Conservation (phyloP, 2,888 invertebrate species). For the Heteromyza rotundicornis region DNA sequence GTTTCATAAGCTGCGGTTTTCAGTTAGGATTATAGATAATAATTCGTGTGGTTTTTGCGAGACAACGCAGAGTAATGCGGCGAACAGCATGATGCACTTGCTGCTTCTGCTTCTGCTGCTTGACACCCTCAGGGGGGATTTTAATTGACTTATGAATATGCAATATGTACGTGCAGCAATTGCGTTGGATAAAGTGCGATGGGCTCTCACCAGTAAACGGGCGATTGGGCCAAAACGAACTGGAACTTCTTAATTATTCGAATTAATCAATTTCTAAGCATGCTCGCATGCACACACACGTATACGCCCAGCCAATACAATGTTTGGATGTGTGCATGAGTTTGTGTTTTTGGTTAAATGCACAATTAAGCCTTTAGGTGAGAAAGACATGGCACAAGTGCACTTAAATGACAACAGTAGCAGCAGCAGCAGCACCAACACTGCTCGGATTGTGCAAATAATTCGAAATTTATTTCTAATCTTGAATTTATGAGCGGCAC, state of each 20-base stretch:
- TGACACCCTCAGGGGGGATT: conserved; percentile 11
- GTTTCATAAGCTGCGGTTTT: conserved; percentile 29
- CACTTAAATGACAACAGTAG: too few relatives aligned
- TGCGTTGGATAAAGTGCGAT: background rate
- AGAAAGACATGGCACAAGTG: conserved; percentile 5
- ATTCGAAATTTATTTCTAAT: conserved; percentile 28
- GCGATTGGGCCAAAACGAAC: background rate
- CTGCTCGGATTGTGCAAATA: conserved; percentile 13
- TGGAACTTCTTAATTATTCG: conserved; percentile 23
- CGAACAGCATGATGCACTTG: background rate
- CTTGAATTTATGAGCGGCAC: conserved; percentile 28
- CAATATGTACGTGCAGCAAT: conserved; percentile 7
- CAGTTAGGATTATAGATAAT: conserved; percentile 34
- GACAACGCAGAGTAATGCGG: background rate
- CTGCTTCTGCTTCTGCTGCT: background rate
- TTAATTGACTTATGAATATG: conserved; percentile 29
- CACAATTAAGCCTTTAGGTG: conserved; percentile 8
- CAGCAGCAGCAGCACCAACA: background rate
- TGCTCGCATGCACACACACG: background rate
- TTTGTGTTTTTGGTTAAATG: too few relatives aligned
- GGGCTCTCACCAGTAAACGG: too few relatives aligned
- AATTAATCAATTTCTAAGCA: conserved; percentile 23
- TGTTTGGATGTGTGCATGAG: too few relatives aligned
- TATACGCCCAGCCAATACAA: background rate
- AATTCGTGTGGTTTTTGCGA: conserved; percentile 32